Base-by-base conservation (phyloP, 2,797 vertebrate species). In the Mormyrops attenuatus region DNA sequence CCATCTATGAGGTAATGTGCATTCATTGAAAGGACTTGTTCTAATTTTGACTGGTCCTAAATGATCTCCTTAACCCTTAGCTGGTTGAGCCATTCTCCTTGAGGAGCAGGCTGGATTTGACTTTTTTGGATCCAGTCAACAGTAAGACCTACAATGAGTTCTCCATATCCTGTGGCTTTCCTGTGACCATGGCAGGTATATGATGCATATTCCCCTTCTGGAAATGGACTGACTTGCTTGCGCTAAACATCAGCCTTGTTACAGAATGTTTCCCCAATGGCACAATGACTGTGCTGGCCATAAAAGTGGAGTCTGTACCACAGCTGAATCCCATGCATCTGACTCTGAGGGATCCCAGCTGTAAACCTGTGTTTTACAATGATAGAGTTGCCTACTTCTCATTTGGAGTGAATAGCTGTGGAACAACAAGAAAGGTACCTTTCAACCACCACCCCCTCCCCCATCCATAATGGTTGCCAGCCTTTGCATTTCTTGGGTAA, bases 251-350 rank as follows among this genome's bases (percentile, higher is more conserved):
- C 3, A 17, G 11, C 26, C 60, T 20, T 52, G 17, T 69, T 90
- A 8, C 91, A 98, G 97, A 90, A 2, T 99, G 97, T 90, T 92
- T 95, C 34, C 85, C 96, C 8, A 96, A 96, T 89, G 97, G 97
- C 5, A 97, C 96, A 0, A 94, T 97, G 66, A 92, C 93, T 0
- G 92, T 96, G 5, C 89, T 95, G 13, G 96, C 95, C 60, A 69
- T 96, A 22, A 98, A 96, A 89, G 89, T 96, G 50, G 92, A 93
- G 63, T 95, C 95, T 0, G 89, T 94, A 9, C 90, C 93, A 6
- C 91, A 93, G 13, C 92, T 98, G 15, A 26, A 92, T 15, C 95
- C 94, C 0, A 93, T 93, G 15, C 66, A 88, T 80, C 89, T 98
- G 11, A 95, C 96, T 0, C 90, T 98, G 22, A 95, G 89, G 60